Base-by-base conservation (phyloP, 2,888 invertebrate species). In the Epistrophe eligans region DNA sequence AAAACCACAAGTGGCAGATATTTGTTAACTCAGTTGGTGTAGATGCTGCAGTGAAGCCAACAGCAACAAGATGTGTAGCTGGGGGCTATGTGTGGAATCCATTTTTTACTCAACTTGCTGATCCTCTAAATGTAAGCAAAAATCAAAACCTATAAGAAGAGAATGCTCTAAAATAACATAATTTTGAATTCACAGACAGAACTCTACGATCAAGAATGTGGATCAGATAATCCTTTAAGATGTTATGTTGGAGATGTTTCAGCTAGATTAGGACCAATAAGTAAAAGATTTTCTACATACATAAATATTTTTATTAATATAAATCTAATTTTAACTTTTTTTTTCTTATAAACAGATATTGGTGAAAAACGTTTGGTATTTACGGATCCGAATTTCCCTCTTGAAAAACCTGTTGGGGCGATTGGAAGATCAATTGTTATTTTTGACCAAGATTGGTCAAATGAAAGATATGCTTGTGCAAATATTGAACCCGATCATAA, bases 31-130 rank as follows among this genome's bases (percentile, higher is more conserved):
- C 97, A 0, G 97, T 98, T 58, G 98, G 97, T 0, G 97, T 98
- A 74, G 98, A 98, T 93, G 98, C 98, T 0, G 95, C 97, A 0
- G 98, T 98, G 8, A 95, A 96, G 91, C 95, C 96, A 48, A 95
- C 96, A 82, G 93, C 94, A 88, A 97, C 97, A 0, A 94, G 98
- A 89, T 98, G 98, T 92, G 97, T 97, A 10, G 98, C 98, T 2
- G 97, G 97, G 32, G 98, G 98, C 9, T 98, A 97, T 91, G 95
- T 96, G 13, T 98, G 98, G 98, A 98, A 98, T 94, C 98, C 98
- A 0, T 97, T 95, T 93, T 98, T 96, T 91, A 97, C 97, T 1
- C 98, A 98, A 92, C 93, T 98, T 0, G 98, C 98, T 0, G 97
- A 97, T 93, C 98, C 98, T 0, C 94, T 97, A 52, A 97, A 98